Evolutionary conservation across 2,888 invertebrate genomes (phyloP), one percentile per base, ranked within the genome.

Genomic region (Himalopsyche tibetana): DNA sequence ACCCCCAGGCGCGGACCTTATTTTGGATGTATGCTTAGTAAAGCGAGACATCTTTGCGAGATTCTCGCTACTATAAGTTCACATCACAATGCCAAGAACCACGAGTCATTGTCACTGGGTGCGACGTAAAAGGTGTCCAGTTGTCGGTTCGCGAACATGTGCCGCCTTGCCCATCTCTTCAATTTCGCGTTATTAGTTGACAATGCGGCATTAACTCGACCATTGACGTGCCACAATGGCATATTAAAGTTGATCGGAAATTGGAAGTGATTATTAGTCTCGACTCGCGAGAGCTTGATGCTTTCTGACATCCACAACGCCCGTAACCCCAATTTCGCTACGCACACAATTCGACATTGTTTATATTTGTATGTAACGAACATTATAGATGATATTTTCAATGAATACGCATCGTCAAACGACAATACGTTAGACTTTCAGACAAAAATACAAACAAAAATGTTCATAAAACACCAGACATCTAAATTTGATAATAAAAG

Each of bases 241-340:
- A 19, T 51, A 51, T 51, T 51, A 28, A 28, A 51, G 51, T 51
- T 51, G 51, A 4, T 63, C 63, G 19, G 2, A 63, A 63, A 51
- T 63, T 63, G 28, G n/a, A n/a, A 28, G 28, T 28, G 19, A 56
- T 56, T 19, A 56, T 56, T 56, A 19, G 63, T 63, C 63, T 63
- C 63, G 56, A 56, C n/a, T 56, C n/a, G 56, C 56, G n/a, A 19
- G n/a, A 63, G 63, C 19, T 63, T 63, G 63, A 51, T 51, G 15
- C 9, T 63, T 12, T 63, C 19, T 28, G 9, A 11, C 63, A 19
- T 19, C 63, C 28, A 63, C 19, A 19, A 19, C 63, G 63, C 9
- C 63, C 51, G 51, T 51, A 51, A 51, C 51, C 51, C 15, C 51
- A 51, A 51, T 51, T 15, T 51, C 12, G 12, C 15, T 51, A 15